These are phyloP conservation scores for Tragelaphus imberbis DNA, from an alignment of 2,113 vertebrate genomes.

Conservation along the genomic window DNA sequence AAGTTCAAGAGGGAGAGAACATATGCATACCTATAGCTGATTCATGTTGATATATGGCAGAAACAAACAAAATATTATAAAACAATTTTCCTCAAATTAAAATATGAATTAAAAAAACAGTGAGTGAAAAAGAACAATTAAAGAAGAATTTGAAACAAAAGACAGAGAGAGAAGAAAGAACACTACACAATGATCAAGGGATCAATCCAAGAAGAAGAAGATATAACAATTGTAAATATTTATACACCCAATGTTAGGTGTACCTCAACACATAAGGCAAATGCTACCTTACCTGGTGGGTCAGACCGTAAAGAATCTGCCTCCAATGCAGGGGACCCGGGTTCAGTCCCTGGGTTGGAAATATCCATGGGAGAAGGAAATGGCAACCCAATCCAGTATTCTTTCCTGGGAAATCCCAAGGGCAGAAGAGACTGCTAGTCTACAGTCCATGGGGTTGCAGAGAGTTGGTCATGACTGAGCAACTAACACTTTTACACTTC, in stretches of 20 bases:
- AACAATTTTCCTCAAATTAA: not conserved
- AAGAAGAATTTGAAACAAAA: not conserved
- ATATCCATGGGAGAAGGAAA: not conserved
- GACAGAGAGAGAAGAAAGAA: not conserved
- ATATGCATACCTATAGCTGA: not conserved
- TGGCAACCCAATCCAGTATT: not conserved
- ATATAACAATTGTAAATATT: not conserved
- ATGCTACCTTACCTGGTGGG: not conserved
- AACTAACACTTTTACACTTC: not conserved
- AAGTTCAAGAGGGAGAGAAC: not conserved
- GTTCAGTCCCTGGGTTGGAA: not conserved
- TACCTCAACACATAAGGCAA: not conserved
- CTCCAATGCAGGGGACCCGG: not conserved
- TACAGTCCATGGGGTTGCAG: not conserved
- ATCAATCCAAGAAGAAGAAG: not conserved
- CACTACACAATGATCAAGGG: not conserved
- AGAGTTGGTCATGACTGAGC: not conserved
- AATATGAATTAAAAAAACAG: not conserved
- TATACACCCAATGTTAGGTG: not conserved
- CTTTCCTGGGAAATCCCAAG: not conserved
- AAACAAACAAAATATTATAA: not conserved
- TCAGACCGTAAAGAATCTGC: not conserved
- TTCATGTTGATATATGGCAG: not conserved
- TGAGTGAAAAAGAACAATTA: not conserved
- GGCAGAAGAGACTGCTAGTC: not conserved